Base-by-base conservation (phyloP, 2,888 invertebrate species). In the Chaetogeoica ovagalla region DNA sequence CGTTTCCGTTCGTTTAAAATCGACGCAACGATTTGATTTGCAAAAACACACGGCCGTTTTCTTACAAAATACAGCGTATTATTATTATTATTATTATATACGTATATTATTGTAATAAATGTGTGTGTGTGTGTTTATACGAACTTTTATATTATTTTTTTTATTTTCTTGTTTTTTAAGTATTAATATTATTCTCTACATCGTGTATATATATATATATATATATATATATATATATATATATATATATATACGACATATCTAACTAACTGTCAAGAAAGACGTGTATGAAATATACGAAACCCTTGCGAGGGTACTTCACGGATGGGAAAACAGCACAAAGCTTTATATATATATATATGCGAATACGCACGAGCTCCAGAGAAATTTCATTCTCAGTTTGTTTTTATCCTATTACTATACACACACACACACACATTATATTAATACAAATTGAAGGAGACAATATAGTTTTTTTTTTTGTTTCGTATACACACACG, bases 381-480 rank as follows among this genome's bases (percentile, higher is more conserved):
- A 15, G 30, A 23, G 59, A 68, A 59, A 68, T 75, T 75, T 75
- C 75, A 48, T 75, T 43, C 57, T 68, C 75, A 8, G 59, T 59
- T 68, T 57, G 74, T 65, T 55, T 65, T 75, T 30, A 68, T 21
- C 68, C 43, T 11, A 11, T n/a, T 30, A 30, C 30, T n/a, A 30
- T 30, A 15, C 48, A 11, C 43, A 43, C 9, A 9, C 43, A 59
- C 23, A 30, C 75, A 8, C 57, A 5, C 7, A 57, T 9, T 57
- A 43, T 59, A 55, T 68, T 13, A 65, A 68, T 59, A 59, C 23
- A 68, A 68, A 75, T 75, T 59, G 75, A 68, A 66, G 30, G 21
- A 66, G 75, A 75, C 66, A 30, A 13, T 11, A 11, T 8, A 5
- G 65, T 57, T 59, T 59, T 66, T 68, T 66, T 59, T 43, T 43